Evolutionary conservation across 2,888 invertebrate species (phyloP).

Genomic region (Agriotes lineatus): DNA sequence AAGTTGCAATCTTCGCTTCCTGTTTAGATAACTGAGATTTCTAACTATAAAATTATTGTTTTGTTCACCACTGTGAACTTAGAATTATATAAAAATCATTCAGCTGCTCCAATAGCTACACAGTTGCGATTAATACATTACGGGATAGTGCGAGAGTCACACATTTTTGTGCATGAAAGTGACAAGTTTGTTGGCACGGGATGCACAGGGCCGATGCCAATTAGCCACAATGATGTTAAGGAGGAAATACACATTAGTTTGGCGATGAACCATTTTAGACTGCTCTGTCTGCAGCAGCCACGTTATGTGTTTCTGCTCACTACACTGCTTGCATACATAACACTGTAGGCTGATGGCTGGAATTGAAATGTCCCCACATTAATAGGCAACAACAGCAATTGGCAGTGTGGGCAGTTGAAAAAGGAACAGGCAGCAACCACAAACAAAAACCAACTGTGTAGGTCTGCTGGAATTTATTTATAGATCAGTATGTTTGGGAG

Average conservation of each 20-base stretch:
- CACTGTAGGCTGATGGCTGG: constrained; percentile 6
- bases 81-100: too few relatives aligned
- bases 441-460: constrained; percentile 60
- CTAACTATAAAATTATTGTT: too few relatives aligned
- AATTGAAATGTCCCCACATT: constrained; percentile 33
- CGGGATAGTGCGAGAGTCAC: too few relatives aligned
- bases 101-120: too few relatives aligned
- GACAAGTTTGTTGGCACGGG: too few relatives aligned
- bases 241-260: not conserved
- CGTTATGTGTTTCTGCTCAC: not conserved
- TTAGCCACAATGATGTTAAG: not conserved
- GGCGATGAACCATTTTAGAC: not conserved
- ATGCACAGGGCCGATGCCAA: not conserved
- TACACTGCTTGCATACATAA: constrained; percentile 6
- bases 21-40: too few relatives aligned
- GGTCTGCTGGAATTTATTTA: constrained; percentile 64
- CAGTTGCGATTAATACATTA: too few relatives aligned
- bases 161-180: too few relatives aligned
- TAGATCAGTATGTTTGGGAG: constrained; percentile 59
- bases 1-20: too few relatives aligned
- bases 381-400: constrained; percentile 46
- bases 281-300: too few relatives aligned
- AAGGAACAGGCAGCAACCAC: constrained; percentile 55
- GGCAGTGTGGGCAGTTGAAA: constrained; percentile 55
- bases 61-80: too few relatives aligned